A percentile compares a stretch with the other conserved stretches of the same genome.
phyloP scores from a whole-genome alignment of 2,888 invertebrate species.

The Apantesis nais region DNA sequence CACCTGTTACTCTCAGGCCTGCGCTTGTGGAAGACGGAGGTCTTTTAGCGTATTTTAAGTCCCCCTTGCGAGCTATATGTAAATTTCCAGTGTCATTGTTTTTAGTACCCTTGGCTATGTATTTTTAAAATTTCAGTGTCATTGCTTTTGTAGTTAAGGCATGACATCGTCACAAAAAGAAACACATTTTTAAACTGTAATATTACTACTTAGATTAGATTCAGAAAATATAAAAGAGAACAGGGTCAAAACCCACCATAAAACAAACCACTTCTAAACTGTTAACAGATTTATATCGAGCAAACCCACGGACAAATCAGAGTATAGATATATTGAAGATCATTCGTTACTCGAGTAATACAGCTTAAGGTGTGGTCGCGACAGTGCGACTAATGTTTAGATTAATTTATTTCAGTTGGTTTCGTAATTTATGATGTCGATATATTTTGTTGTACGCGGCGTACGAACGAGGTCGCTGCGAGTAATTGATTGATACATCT shows the following conservation, averaged over 20 bases:
- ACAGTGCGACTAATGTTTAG: conserved; percentile 19
- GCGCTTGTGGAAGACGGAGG: no score
- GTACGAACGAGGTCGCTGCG: conserved; percentile 11
- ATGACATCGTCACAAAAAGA: no score
- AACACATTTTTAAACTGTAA: no score
- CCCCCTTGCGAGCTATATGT: no score
- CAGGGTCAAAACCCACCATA: not conserved
- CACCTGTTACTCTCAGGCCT: no score
- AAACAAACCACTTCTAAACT: not conserved
- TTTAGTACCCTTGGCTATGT: no score
- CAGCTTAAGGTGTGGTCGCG: conserved; percentile 41
- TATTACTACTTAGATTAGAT: not conserved
- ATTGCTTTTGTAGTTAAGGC: no score
- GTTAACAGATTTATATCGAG: not conserved
- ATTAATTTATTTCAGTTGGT: conserved; percentile 23
- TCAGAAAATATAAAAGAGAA: not conserved
- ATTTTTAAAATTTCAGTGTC: no score
- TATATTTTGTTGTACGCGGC: conserved; percentile 17
- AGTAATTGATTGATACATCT: conserved; percentile 20
- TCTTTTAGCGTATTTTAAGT: no score
- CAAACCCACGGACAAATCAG: not conserved
- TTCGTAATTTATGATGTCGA: conserved; percentile 21
- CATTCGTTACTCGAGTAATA: conserved; percentile 40
- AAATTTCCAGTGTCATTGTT: no score
- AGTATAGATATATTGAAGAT: conserved; percentile 24